A percentile compares a stretch with the other conserved stretches of the same genome.
Evolutionary conservation across 2,797 vertebrate species (phyloP).

Genomic region (Alcedo quadribrachys): DNA sequence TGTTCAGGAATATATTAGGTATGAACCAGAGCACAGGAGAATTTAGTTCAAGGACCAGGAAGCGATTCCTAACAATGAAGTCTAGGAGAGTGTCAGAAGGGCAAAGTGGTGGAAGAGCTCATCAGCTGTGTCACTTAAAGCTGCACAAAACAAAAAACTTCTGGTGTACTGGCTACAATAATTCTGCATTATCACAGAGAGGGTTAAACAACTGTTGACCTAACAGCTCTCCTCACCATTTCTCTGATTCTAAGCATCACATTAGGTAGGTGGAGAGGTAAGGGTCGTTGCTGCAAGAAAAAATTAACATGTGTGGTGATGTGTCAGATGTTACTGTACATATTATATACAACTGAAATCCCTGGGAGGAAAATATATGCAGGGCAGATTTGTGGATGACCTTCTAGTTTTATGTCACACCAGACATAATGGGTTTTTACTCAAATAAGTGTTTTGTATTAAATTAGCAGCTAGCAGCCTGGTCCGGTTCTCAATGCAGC

Average conservation of each 20-base stretch:
- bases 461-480: not conserved
- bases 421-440: constrained; percentile 21
- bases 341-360: not conserved
- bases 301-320: constrained; percentile 6
- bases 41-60: not conserved
- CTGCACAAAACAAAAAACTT: constrained; percentile 53
- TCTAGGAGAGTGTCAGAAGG: not conserved
- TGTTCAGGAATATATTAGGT: not conserved
- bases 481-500: not conserved
- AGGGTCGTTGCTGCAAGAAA: constrained; percentile 46
- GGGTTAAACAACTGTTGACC: constrained; percentile 55
- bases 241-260: constrained; percentile 35
- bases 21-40: not conserved
- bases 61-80: not conserved
- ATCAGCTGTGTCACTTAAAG: constrained; percentile 31
- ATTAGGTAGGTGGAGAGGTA: constrained; percentile 28
- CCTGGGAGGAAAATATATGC: constrained; percentile 1
- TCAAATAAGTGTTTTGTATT: constrained; percentile 1
- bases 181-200: constrained; percentile 29
- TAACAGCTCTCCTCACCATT: constrained; percentile 15
- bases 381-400: constrained; percentile 18
- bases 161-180: constrained; percentile 8
- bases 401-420: constrained; percentile 17
- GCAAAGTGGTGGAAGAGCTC: not conserved
- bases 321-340: constrained; percentile 17